Evolutionary conservation across 2,888 invertebrate genomes (phyloP), one percentile per base, ranked within the genome.

Genomic region (Stramonita haemastoma): DNA sequence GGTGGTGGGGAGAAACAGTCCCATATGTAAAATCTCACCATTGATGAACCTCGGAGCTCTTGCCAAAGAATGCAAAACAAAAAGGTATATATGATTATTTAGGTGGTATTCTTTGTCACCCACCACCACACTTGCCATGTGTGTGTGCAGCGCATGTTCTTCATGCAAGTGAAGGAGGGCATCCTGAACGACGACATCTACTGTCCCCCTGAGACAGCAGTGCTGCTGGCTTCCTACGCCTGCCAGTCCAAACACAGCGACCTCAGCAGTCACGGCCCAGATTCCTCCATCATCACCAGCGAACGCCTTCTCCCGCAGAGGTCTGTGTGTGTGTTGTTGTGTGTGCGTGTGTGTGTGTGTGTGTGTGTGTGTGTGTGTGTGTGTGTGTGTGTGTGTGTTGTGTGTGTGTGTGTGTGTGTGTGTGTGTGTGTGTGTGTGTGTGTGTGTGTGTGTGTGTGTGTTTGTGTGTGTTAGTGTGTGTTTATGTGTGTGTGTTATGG

Each of bases 161-260:
- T 96, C 93, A 95, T 97, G 79, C 97, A 98, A 98, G 99, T 99
- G 93, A 99, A 99, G 97, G 99, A 99, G 96, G 98, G 98, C 93
- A 99, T 99, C 96, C 97, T 99, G 93, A 98, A 98, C 90, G 99
- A 99, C 96, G 99, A 99, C 97, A 98, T 99, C 95, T 99, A 99
- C 97, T 99, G 99, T 96, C 99, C 99, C 92, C 99, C 99, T 77
- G 99, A 99, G 97, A 99, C 99, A 87, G 99, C 99, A 29, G 99
- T 99, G 86, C 97, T 99, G 92, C 97, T 99, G 91, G 99, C 99
- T 32, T 99, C 99, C 87, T 99, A 99, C 96, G 99, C 99, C 85
- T 95, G 96, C 87, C 99, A 99, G 96, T 99, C 99, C 93, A 98
- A 99, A 94, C 99, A 99, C 96, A 99, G 99, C 11, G 97, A 98